phyloP scores from a whole-genome alignment of 2,888 invertebrate genomes.

The Drosophila melanosoma region DNA sequence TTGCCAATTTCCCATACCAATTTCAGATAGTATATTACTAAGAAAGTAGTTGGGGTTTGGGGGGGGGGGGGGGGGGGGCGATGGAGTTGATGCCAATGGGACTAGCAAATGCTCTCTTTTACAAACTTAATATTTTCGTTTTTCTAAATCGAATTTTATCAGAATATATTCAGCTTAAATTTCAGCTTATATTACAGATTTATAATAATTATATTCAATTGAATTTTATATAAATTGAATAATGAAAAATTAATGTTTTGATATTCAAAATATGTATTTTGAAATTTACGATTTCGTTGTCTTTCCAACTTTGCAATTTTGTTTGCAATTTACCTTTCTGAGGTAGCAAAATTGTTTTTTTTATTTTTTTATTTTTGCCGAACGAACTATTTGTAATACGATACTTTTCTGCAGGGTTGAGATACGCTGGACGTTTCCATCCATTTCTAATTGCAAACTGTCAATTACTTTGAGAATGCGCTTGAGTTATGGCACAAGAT shows the following conservation, averaged over 20 bases:
- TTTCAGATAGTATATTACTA: conserved; percentile 27
- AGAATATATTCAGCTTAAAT: neutral
- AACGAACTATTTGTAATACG: conserved; percentile 52
- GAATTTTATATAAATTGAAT: neutral
- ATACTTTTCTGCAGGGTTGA: conserved; percentile 60
- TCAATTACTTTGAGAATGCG: conserved; percentile 63
- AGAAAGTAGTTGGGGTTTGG: conserved; percentile 1
- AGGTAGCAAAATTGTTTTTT: conserved; percentile 4
- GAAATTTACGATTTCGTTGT: neutral
- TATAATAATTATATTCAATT: neutral
- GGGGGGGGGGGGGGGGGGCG: neutral
- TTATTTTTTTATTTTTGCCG: neutral
- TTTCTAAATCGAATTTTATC: neutral
- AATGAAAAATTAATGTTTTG: neutral
- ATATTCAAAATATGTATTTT: neutral
- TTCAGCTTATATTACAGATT: too few relatives aligned
- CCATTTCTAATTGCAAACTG: conserved; percentile 79
- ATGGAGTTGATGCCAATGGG: neutral
- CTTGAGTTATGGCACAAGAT: conserved; percentile 55
- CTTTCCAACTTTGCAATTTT: too few relatives aligned
- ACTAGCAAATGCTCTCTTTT: conserved; percentile 28
- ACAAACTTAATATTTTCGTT: neutral
- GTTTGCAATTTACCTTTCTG: conserved; percentile 17
- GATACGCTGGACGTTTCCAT: conserved; percentile 56
- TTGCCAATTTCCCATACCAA: conserved; percentile 37